Evolutionary conservation across 2,888 invertebrate genomes (phyloP).

Genomic region (Agrochola circellaris): DNA sequence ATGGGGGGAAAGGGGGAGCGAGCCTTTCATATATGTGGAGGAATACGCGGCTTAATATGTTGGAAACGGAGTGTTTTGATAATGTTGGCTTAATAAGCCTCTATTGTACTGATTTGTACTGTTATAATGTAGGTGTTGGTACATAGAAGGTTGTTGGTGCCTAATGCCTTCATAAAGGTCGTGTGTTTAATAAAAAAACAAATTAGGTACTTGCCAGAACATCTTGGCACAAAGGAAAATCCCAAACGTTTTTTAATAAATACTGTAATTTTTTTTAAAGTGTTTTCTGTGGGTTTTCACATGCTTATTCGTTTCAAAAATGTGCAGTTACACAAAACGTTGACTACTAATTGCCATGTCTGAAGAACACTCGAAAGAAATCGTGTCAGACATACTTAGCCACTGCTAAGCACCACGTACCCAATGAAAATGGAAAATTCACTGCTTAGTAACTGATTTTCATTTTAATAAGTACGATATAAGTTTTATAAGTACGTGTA

Average conservation of each 20-base stretch:
- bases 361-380: background rate
- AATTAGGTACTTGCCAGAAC: background rate
- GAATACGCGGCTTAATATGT: conserved; percentile 64
- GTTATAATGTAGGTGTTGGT: conserved; percentile 26
- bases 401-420: too few relatives aligned
- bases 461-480: conserved; percentile 3
- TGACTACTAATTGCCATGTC: background rate
- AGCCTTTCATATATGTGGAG: conserved; percentile 63
- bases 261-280: background rate
- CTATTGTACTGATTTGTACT: conserved; percentile 37
- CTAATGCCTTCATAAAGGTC: background rate
- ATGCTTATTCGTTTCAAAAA: background rate
- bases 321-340: too few relatives aligned
- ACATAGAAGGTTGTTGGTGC: background rate
- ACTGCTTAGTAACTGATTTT: background rate
- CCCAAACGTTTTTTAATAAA: background rate
- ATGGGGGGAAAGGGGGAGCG: conserved; percentile 56
- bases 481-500: background rate
- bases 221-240: background rate
- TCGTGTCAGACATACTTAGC: background rate
- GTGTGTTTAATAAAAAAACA: background rate
- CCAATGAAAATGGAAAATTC: background rate
- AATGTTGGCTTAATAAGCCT: conserved; percentile 60
- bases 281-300: background rate
- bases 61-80: conserved; percentile 60